phyloP scores from a whole-genome alignment of 2,888 invertebrate genomes.

The Rhagium mordax region DNA sequence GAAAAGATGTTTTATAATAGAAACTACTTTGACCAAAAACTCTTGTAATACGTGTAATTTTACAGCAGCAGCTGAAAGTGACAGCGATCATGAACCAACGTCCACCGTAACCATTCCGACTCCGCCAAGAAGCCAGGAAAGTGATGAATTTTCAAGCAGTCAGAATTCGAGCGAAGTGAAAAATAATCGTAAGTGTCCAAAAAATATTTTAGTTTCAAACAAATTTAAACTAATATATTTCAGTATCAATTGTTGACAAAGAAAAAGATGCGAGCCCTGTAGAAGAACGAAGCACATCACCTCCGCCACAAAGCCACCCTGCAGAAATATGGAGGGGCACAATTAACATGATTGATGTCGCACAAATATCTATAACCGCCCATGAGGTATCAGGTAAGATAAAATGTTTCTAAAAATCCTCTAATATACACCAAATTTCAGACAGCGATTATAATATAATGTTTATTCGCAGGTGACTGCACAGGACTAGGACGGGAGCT shows the following conservation, averaged over 20 bases:
- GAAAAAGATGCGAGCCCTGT: constrained; percentile 47
- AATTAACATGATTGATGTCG: constrained; percentile 92
- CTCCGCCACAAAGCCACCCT: constrained; percentile 59
- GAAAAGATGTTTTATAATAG: no score
- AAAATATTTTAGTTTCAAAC: constrained; percentile 22
- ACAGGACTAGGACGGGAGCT: constrained; percentile 81
- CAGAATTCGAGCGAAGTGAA: constrained; percentile 37
- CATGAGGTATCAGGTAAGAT: constrained; percentile 77
- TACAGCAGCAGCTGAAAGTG: constrained; percentile 70
- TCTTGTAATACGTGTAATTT: no score
- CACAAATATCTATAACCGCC: constrained; percentile 87
- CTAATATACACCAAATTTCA: no score
- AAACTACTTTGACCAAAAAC: no score
- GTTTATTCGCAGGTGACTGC: constrained; percentile 75
- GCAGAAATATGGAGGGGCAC: constrained; percentile 82
- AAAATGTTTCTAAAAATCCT: no score
- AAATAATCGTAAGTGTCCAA: constrained; percentile 17
- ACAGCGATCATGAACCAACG: constrained; percentile 85
- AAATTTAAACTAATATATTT: not conserved
- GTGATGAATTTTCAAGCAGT: constrained; percentile 60
- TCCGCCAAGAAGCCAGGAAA: constrained; percentile 68
- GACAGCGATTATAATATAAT: no score
- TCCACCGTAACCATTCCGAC: constrained; percentile 83
- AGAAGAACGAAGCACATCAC: constrained; percentile 54
- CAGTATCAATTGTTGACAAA: constrained; percentile 43